Percentiles rank a stretch among this genome's conserved stretches.
Conservation (phyloP, 2,113 vertebrate species). For the Rhinoderma darwinii region DNA sequence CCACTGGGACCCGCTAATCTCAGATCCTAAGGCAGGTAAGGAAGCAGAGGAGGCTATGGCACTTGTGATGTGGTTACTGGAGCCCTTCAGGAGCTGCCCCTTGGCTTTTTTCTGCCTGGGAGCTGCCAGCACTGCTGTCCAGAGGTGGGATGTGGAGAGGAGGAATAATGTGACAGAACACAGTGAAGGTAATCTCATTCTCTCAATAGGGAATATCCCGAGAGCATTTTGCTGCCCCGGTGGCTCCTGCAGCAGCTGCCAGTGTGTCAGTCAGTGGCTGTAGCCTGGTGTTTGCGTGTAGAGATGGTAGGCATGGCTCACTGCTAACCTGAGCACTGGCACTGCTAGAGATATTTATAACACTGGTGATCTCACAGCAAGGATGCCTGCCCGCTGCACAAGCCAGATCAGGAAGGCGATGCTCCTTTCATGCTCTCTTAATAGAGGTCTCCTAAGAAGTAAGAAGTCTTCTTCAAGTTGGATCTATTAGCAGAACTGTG, state of each 20-base stretch:
- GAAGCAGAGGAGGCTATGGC: slow-evolving; percentile 15
- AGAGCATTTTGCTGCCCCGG: slow-evolving; percentile 75
- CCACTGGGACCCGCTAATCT: slow-evolving; percentile 62
- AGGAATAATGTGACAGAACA: slow-evolving; percentile 59
- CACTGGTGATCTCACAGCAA: slow-evolving; percentile 86
- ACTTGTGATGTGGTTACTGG: slow-evolving; percentile 2
- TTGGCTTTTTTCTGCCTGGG: slow-evolving; percentile 70
- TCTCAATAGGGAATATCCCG: slow-evolving; percentile 75
- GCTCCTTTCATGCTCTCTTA: slow-evolving; percentile 3
- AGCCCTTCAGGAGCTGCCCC: slow-evolving; percentile 69
- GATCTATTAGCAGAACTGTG: slow-evolving; percentile 1
- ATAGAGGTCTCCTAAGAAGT: not conserved
- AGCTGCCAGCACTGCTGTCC: slow-evolving; percentile 71
- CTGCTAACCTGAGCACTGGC: slow-evolving; percentile 61
- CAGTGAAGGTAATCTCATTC: slow-evolving; percentile 82
- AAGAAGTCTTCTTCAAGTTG: slow-evolving; percentile 36
- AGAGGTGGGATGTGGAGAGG: slow-evolving; percentile 77
- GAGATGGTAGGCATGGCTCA: slow-evolving; percentile 55
- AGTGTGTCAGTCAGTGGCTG: slow-evolving; percentile 9
- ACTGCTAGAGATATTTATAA: slow-evolving; percentile 89
- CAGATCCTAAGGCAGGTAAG: slow-evolving; percentile 22
- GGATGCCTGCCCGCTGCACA: slow-evolving; percentile 62
- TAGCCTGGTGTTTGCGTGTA: slow-evolving; percentile 45
- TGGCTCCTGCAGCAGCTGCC: slow-evolving; percentile 56
- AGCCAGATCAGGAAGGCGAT: not conserved